These are phyloP conservation scores for Bucco capensis DNA, from an alignment of 2,113 vertebrate genomes.

Conservation along the genomic window DNA sequence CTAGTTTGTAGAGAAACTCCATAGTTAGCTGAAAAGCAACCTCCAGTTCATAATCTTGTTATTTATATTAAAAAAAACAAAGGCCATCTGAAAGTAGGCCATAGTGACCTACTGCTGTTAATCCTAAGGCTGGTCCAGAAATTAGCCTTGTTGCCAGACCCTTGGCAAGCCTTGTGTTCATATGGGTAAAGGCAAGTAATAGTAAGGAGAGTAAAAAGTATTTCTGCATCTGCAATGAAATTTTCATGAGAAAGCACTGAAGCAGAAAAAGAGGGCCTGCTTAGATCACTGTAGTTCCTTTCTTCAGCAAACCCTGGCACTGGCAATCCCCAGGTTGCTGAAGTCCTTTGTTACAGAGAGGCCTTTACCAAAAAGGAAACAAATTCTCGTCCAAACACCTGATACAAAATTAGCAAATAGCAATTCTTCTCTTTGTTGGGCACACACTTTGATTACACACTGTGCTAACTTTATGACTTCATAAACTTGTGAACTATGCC, in stretches of 20 bases:
- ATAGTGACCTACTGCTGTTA: neutral
- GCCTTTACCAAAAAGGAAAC: neutral
- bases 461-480: constrained; percentile 7
- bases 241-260: neutral
- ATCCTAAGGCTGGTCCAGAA: neutral
- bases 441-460: neutral
- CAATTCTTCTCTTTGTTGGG: neutral
- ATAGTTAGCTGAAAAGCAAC: neutral
- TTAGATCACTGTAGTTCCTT: neutral
- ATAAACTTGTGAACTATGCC: neutral
- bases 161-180: neutral
- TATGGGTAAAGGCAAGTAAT: neutral
- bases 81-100: neutral
- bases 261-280: neutral
- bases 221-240: neutral
- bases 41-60: neutral
- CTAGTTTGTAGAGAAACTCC: neutral
- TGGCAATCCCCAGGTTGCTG: neutral
- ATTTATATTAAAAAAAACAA: neutral
- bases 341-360: neutral
- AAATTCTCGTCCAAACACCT: neutral
- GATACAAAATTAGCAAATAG: neutral
- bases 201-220: neutral
- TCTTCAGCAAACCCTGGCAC: neutral
- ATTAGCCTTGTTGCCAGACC: neutral